Conservation (phyloP, 2,888 invertebrate species). For the Tinea semifulvella region DNA sequence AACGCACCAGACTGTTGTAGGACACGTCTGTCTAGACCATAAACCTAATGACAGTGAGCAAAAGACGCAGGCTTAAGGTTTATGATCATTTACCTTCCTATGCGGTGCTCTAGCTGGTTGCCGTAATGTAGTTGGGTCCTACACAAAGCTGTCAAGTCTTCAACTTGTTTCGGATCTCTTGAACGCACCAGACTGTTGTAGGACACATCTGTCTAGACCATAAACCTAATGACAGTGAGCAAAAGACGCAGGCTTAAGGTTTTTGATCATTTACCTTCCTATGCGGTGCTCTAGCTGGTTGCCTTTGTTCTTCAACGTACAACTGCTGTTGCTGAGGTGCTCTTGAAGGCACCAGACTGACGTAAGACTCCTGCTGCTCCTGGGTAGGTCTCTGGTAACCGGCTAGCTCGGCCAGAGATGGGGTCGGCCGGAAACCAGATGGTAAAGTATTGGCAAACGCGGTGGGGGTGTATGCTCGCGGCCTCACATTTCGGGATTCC, state of each 20-base stretch:
- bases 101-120: no score
- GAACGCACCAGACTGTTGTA: conserved; percentile 28
- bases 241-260: no score
- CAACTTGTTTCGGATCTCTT: conserved; percentile 36
- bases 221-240: no score
- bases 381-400: conserved; percentile 42
- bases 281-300: conserved; percentile 54
- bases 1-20: no score
- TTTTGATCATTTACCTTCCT: conserved; percentile 35
- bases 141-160: no score
- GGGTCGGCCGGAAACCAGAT: conserved; percentile 51
- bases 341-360: conserved; percentile 30
- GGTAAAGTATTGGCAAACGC: conserved; percentile 48
- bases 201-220: no score
- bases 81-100: no score
- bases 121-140: no score
- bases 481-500: conserved; percentile 58
- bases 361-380: conserved; percentile 27
- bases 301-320: conserved; percentile 74
- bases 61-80: no score
- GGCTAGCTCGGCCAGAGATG: conserved; percentile 54
- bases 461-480: conserved; percentile 50
- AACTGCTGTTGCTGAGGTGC: conserved; percentile 29
- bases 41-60: no score
- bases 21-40: no score